These are phyloP conservation scores for Prorops nasuta DNA, from an alignment of 1,140 invertebrate species.

Conservation along the genomic window DNA sequence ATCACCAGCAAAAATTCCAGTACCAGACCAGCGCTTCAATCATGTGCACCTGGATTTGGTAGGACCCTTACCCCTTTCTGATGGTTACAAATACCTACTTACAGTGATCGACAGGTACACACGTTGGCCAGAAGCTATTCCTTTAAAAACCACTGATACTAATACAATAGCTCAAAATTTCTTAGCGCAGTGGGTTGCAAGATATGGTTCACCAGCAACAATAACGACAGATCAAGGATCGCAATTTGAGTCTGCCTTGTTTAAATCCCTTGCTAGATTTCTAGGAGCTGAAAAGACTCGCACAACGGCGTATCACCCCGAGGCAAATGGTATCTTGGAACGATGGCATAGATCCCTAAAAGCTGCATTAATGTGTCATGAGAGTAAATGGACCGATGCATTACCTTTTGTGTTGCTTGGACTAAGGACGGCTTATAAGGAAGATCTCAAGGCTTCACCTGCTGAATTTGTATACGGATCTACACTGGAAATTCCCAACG, in stretches of 20 bases:
- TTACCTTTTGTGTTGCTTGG: not conserved
- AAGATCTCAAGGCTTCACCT: too few species aligned
- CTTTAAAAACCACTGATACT: not conserved
- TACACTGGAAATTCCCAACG: not conserved
- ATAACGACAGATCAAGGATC: not conserved
- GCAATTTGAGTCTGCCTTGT: not conserved
- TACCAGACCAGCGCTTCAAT: too few species aligned
- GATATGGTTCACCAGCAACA: not conserved
- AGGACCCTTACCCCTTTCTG: not conserved
- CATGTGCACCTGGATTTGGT: not conserved
- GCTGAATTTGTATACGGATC: not conserved
- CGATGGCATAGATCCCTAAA: not conserved
- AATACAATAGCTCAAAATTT: not conserved
- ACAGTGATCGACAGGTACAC: not conserved
- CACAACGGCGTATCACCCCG: not conserved
- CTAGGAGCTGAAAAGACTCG: not conserved
- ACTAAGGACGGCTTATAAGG: too few species aligned
- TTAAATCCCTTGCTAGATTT: not conserved
- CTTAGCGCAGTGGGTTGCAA: not conserved
- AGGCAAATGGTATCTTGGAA: not conserved
- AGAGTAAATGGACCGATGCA: not conserved
- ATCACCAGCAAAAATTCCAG: too few species aligned
- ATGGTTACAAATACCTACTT: too few species aligned
- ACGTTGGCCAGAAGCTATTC: not conserved
- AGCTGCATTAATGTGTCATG: not conserved